Base-by-base conservation (phyloP, 2,888 invertebrate species). In the Oscheius myriophilus region DNA sequence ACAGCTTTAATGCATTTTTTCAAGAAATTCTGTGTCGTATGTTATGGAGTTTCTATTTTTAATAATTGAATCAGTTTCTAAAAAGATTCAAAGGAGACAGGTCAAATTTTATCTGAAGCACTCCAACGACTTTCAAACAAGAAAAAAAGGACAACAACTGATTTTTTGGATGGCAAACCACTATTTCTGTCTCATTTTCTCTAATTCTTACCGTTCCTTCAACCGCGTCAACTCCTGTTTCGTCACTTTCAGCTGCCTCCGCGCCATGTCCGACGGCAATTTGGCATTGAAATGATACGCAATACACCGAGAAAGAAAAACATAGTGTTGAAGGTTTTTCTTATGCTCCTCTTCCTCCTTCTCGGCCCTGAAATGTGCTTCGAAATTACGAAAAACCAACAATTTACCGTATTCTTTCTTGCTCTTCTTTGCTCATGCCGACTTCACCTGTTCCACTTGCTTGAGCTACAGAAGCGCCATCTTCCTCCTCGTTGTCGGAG, bases 221-320 rank as follows among this genome's bases (percentile, higher is more conserved):
- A 84, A 83, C 71, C 82, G 70, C 6, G 80, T 74, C 42, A 85
- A 70, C 89, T 97, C 96, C 87, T 95, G 94, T 87, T 95, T 94
- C 67, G 93, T 94, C 64, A 99, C 92, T 90, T 98, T 98, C 67
- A 93, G 92, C 87, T 96, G 95, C 74, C 97, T 90, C 85, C 89
- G 78, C 62, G 95, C 95, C 95, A 97, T 95, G 88, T 99, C 98
- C 9, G 95, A 96, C 45, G 86, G 86, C 66, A 84, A 97, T 89
- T 98, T 98, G 14, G 96, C 96, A 89, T 97, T 99, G 90, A 98
- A 98, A 9, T 97, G 97, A 89, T 98, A 97, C 9, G 98, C 95
- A 59, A 83, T 67, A 89, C 96, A 96, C 87, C 80, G 63, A 11
- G 96, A 95, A 78, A 98, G 94, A 88, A 98, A 98, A 78, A 99